These are phyloP conservation scores for Trematomus bernacchii DNA, from an alignment of 2,797 vertebrate species.

Conservation along the genomic window DNA sequence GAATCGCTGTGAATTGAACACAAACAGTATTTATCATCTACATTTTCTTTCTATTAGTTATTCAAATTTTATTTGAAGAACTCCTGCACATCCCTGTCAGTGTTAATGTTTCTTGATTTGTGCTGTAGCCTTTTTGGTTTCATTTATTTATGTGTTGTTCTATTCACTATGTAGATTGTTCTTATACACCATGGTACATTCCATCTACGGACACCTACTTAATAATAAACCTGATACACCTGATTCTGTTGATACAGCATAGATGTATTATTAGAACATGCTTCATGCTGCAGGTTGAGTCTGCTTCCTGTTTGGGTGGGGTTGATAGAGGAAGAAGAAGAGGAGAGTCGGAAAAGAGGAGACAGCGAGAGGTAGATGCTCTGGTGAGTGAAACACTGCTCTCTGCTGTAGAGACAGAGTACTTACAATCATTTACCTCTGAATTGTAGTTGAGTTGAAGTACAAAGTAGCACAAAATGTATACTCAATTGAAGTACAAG, in stretches of 20 bases:
- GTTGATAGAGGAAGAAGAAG: conserved; percentile 38
- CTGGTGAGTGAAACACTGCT: conserved; percentile 16
- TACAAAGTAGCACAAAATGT: too few species aligned
- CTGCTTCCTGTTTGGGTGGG: conserved; percentile 75
- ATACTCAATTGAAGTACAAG: too few species aligned
- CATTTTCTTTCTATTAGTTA: too few species aligned
- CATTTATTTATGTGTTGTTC: too few species aligned
- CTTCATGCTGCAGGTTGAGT: not conserved
- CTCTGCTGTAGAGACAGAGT: not conserved
- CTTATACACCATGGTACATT: too few species aligned
- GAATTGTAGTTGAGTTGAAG: too few species aligned
- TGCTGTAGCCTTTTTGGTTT: not conserved
- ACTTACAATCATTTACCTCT: not conserved
- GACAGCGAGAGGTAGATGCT: not conserved
- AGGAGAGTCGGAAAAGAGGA: conserved; percentile 37
- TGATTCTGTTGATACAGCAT: not conserved
- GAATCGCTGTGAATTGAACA: not conserved
- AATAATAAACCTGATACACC: not conserved
- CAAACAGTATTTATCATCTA: too few species aligned
- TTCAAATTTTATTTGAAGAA: too few species aligned
- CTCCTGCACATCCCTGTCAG: not conserved
- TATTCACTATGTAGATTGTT: too few species aligned
- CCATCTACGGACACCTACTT: not conserved
- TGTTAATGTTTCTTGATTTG: not conserved
- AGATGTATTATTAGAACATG: too few species aligned